phyloP scores from a whole-genome alignment of 2,113 vertebrate genomes.

The Lucifuga dentata region DNA sequence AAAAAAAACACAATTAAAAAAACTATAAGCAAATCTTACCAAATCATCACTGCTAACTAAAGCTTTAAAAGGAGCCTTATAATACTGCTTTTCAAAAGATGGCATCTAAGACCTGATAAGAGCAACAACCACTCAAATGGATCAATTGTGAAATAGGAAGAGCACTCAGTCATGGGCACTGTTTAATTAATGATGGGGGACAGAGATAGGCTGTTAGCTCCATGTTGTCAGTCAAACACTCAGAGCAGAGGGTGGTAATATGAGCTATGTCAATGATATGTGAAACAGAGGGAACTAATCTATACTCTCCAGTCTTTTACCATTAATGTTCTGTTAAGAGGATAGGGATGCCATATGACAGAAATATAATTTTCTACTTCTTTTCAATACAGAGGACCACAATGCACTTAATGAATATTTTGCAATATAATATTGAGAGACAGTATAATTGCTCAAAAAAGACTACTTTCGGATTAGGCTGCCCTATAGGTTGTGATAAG shows the following conservation, averaged over 20 bases:
- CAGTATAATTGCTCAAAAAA: not conserved
- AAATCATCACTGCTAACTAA: slow-evolving; percentile 43
- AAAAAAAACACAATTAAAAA: no score
- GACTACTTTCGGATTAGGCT: not conserved
- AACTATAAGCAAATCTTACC: slow-evolving; percentile 40
- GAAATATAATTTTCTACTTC: not conserved
- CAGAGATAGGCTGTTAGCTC: slow-evolving; percentile 77
- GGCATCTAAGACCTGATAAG: slow-evolving; percentile 70
- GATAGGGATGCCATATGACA: slow-evolving; percentile 8
- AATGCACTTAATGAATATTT: not conserved
- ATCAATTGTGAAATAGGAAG: slow-evolving; percentile 76
- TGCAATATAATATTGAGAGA: not conserved
- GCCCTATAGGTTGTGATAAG: slow-evolving; percentile 3
- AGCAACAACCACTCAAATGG: slow-evolving; percentile 70
- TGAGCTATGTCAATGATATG: slow-evolving; percentile 75
- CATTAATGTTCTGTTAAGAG: slow-evolving; percentile 57
- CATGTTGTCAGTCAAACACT: slow-evolving; percentile 77
- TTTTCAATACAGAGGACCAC: slow-evolving; percentile 5
- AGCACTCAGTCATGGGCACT: slow-evolving; percentile 75
- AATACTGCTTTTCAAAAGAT: slow-evolving; percentile 66
- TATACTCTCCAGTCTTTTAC: slow-evolving; percentile 62
- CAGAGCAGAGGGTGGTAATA: slow-evolving; percentile 68
- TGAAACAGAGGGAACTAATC: slow-evolving; percentile 66
- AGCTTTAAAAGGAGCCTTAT: slow-evolving; percentile 62
- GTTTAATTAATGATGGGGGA: slow-evolving; percentile 82